Base-by-base conservation (phyloP, 2,797 vertebrate species). In the Neomorphus geoffroyi region DNA sequence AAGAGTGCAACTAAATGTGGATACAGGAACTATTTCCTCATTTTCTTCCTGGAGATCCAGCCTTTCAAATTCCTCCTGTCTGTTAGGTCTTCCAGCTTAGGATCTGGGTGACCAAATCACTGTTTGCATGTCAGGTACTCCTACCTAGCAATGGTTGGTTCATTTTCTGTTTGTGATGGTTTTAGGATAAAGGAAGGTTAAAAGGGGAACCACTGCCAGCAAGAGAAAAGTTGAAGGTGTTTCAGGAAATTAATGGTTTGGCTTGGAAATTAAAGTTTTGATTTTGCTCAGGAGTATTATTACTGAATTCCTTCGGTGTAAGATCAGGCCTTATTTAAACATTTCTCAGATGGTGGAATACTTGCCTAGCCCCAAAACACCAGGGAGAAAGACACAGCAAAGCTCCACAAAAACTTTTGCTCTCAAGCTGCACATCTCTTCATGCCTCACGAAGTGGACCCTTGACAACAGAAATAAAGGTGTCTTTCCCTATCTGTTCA, bases 201-300 rank as follows among this genome's bases (percentile, higher is more conserved):
- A 88, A 90, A 90, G 46, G 24, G n/a, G n/a, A 94, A 51, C 22
- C 74, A 83, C 18, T 83, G 46, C 50, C 85, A 91, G 50, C 16
- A 89, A 67, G 35, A 91, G 61, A 80, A 90, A 50, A 86, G 46
- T 46, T 58, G 37, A 92, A 94, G 69, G 73, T 94, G 80, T 91
- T 91, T 71, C 66, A 75, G 58, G 58, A 88, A 95, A 84, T 88
- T 58, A 90, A 75, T 86, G 72, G 62, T 83, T 94, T 92, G 69
- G 32, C 54, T 90, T 93, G 27, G 48, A 95, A 94, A 86, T 84
- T 62, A 86, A 74, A 90, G 35, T 83, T 96, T 78, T 85, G 85
- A 81, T 93, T 93, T 94, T 94, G 26, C 83, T 95, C 80, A 60
- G 26, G 88, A 90, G 83, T 86, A 80, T 82, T 92, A 75, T 92